Percentiles rank a stretch among this genome's conserved stretches.
These are phyloP conservation scores for Halictus quadricinctus DNA, from an alignment of 2,888 invertebrate genomes.

Conservation along the genomic window DNA sequence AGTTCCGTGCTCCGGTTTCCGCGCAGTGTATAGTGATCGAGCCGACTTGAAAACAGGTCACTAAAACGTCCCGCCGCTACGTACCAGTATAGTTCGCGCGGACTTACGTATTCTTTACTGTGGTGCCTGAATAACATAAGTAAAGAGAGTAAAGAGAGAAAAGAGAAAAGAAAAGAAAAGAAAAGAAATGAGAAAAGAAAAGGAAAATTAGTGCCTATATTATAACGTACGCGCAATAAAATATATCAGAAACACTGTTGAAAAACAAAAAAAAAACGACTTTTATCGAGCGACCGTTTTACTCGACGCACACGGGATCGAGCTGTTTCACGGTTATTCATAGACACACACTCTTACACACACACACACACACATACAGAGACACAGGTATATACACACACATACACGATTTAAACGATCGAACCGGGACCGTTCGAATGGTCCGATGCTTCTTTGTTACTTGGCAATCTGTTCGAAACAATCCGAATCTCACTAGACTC, in stretches of 20 bases:
- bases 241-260: constrained; percentile 12
- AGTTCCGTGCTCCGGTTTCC: constrained; percentile 28
- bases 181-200: not conserved
- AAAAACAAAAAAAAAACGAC: not conserved
- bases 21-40: constrained; percentile 23
- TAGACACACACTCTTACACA: not conserved
- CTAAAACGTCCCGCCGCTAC: not conserved
- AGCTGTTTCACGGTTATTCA: not conserved
- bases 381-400: not conserved
- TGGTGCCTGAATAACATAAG: constrained; percentile 74
- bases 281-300: not conserved
- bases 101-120: constrained; percentile 36
- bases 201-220: constrained; percentile 50
- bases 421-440: constrained; percentile 2
- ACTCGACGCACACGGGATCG: not conserved
- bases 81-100: constrained; percentile 1
- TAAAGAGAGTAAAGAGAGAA: constrained; percentile 28
- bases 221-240: constrained; percentile 46
- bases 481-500: not conserved
- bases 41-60: constrained; percentile 10
- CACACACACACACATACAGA: not conserved
- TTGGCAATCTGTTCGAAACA: not conserved
- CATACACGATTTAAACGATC: not conserved
- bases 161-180: not conserved
- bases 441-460: not conserved